These are phyloP conservation scores for Petrolisthes manimaculis DNA, from an alignment of 2,888 invertebrate species.

Conservation along the genomic window DNA sequence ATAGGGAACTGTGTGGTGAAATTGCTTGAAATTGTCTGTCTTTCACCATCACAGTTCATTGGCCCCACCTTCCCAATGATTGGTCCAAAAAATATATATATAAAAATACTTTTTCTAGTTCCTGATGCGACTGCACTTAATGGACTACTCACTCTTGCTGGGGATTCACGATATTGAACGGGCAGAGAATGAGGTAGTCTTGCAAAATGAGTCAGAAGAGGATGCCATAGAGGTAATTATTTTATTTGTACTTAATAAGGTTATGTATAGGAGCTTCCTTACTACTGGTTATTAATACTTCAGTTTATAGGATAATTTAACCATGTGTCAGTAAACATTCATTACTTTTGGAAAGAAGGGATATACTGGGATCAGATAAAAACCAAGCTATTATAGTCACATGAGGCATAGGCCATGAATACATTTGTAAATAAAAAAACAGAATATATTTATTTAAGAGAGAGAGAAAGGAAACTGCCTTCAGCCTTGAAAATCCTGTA, in stretches of 20 bases:
- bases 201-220: conserved; percentile 68
- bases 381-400: too few species aligned
- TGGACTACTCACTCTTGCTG: conserved; percentile 97
- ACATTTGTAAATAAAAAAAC: too few species aligned
- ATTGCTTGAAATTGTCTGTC: neutral
- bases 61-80: neutral
- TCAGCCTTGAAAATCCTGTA: too few species aligned
- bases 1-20: too few species aligned
- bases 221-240: conserved; percentile 67
- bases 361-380: too few species aligned
- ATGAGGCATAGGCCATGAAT: too few species aligned
- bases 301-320: neutral
- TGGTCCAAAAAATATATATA: neutral
- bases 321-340: neutral
- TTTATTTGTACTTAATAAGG: neutral
- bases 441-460: too few species aligned
- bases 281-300: neutral
- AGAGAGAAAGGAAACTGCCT: too few species aligned
- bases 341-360: too few species aligned
- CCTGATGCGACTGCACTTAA: conserved; percentile 91
- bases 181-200: conserved; percentile 68
- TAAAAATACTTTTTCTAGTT: conserved; percentile 76
- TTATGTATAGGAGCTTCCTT: too few species aligned
- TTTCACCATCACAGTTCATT: neutral
- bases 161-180: conserved; percentile 76